Conservation (phyloP, 2,113 vertebrate species). For the Sclerurus mexicanus region DNA sequence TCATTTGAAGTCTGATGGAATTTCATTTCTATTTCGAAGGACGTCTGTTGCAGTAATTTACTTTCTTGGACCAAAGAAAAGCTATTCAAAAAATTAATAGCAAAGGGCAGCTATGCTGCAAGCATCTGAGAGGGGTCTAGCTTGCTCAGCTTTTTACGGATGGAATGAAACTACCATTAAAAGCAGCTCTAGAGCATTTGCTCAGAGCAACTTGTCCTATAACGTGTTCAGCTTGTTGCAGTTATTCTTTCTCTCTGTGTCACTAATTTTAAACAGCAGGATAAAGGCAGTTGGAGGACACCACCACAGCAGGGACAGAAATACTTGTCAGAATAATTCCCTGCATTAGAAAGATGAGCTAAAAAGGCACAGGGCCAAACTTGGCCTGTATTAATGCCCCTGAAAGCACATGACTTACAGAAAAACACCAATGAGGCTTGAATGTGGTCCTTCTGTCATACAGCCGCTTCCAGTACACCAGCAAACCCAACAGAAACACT, state of each 20-base stretch:
- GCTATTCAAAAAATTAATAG: constrained; percentile 10
- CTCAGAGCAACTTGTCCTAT: not conserved
- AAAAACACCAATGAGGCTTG: not conserved
- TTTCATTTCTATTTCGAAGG: not conserved
- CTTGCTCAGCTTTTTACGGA: constrained; percentile 15
- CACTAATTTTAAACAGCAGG: constrained; percentile 38
- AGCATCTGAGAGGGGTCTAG: not conserved
- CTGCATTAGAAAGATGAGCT: not conserved
- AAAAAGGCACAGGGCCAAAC: constrained; percentile 17
- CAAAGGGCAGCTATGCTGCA: not conserved
- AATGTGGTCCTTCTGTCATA: not conserved
- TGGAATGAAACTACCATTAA: not conserved
- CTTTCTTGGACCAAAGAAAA: constrained; percentile 6
- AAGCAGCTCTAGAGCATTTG: not conserved
- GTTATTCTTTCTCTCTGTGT: constrained; percentile 30
- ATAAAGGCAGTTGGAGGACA: constrained; percentile 16
- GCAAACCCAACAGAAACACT: not conserved
- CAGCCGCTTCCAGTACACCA: not conserved
- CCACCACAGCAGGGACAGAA: constrained; percentile 4
- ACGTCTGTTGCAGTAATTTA: not conserved
- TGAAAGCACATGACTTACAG: not conserved
- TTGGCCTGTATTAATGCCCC: not conserved
- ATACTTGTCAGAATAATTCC: constrained; percentile 18
- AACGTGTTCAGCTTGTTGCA: not conserved
- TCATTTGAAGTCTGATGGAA: constrained; percentile 36